Conservation (phyloP, 2,888 invertebrate species). For the Hypolimnas misippus region DNA sequence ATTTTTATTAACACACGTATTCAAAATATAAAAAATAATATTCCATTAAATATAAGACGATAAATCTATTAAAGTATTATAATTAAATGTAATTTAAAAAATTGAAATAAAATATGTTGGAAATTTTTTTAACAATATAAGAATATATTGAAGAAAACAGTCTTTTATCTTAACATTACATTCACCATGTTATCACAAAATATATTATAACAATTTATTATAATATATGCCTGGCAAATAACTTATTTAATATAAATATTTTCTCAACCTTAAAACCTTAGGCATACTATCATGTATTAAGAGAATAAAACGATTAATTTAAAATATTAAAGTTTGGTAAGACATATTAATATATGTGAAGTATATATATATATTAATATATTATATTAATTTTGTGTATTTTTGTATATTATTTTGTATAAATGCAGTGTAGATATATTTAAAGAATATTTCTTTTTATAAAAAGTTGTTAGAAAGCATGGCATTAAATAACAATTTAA, state of each 20-base stretch:
- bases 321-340: too few species aligned
- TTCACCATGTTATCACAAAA: not conserved
- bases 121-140: not conserved
- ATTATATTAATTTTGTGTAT: too few species aligned
- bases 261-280: not conserved
- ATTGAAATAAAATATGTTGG: too few species aligned
- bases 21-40: not conserved
- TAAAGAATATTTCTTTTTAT: not conserved
- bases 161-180: constrained; percentile 7
- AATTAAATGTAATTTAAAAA: not conserved
- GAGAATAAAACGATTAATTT: too few species aligned
- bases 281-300: too few species aligned
- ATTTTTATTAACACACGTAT: not conserved
- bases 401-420: too few species aligned
- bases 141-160: constrained; percentile 5
- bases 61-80: not conserved
- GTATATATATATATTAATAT: too few species aligned
- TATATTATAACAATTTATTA: not conserved
- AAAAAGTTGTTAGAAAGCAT: not conserved
- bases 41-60: not conserved
- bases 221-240: not conserved
- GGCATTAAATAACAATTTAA: not conserved
- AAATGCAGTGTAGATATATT: not conserved
- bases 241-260: not conserved
- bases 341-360: too few species aligned